Evolutionary conservation across 2,113 vertebrate species (phyloP).

Genomic region (Rhea americana): DNA sequence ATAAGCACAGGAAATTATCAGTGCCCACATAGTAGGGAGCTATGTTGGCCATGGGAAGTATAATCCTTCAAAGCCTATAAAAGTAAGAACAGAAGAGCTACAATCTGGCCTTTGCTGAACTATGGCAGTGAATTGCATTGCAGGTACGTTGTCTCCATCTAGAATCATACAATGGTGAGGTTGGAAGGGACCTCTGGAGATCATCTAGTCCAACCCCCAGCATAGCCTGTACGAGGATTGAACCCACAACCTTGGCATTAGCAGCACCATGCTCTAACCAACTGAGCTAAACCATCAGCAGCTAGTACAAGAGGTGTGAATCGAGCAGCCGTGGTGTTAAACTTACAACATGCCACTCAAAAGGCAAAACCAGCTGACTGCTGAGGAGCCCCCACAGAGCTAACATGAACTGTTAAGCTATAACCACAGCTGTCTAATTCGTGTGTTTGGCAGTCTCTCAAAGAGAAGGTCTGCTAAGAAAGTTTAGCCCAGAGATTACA

Average conservation of each 20-base stretch:
- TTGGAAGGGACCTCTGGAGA: too few relatives aligned
- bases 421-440: neutral
- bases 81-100: neutral
- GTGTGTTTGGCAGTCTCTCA: neutral
- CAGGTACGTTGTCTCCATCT: neutral
- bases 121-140: neutral
- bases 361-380: neutral
- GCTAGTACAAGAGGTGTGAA: neutral
- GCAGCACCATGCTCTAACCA: too few relatives aligned
- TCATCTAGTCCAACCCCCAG: too few relatives aligned
- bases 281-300: neutral
- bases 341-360: too few relatives aligned
- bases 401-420: neutral
- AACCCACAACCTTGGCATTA: too few relatives aligned
- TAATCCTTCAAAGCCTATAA: neutral
- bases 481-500: neutral
- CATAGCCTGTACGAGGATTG: too few relatives aligned
- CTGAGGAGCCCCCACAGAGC: neutral
- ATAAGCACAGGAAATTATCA: neutral
- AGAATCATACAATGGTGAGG: too few relatives aligned
- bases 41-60: neutral
- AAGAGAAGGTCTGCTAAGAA: neutral
- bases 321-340: neutral
- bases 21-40: neutral
- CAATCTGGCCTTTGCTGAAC: accelerated